Evolutionary conservation across 2,888 invertebrate genomes (phyloP).

Genomic region (Netelia virgata): DNA sequence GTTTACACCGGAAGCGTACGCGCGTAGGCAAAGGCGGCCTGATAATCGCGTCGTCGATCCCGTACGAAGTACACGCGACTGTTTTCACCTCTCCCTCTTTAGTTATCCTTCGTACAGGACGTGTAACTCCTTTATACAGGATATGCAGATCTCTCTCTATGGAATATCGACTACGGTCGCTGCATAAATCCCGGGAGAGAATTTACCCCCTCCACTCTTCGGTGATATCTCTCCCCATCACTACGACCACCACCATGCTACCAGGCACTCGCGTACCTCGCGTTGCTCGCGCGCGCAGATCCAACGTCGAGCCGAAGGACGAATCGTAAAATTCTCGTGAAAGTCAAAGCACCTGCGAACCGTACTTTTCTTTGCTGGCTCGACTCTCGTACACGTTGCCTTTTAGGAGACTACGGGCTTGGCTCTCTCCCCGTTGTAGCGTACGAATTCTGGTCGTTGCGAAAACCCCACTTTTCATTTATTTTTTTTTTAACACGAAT

Average conservation of each 20-base stretch:
- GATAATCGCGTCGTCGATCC: conserved; percentile 53
- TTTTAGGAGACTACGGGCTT: not conserved
- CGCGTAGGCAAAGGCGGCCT: conserved; percentile 26
- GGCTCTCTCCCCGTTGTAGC: not conserved
- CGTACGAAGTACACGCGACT: conserved; percentile 44
- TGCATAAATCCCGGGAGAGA: conserved; percentile 40
- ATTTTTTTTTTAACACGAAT: too few species aligned
- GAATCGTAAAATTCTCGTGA: conserved; percentile 45
- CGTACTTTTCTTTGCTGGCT: not conserved
- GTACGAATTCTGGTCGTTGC: not conserved
- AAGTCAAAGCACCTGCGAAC: conserved; percentile 53
- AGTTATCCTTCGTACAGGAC: not conserved
- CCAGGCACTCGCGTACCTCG: too few species aligned
- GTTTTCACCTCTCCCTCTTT: conserved; percentile 4
- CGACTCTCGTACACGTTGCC: conserved; percentile 14
- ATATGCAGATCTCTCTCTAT: not conserved
- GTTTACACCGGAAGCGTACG: conserved; percentile 46
- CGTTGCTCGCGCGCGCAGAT: not conserved
- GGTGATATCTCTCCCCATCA: not conserved
- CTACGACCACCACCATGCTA: too few species aligned
- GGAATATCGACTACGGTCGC: conserved; percentile 3
- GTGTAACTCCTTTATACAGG: not conserved
- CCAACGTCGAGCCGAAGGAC: conserved; percentile 16
- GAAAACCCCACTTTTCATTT: not conserved
- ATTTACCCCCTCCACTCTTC: conserved; percentile 6